These are phyloP conservation scores for Oscheius sp. DNA, from an alignment of 2,888 invertebrate genomes.

Conservation along the genomic window DNA sequence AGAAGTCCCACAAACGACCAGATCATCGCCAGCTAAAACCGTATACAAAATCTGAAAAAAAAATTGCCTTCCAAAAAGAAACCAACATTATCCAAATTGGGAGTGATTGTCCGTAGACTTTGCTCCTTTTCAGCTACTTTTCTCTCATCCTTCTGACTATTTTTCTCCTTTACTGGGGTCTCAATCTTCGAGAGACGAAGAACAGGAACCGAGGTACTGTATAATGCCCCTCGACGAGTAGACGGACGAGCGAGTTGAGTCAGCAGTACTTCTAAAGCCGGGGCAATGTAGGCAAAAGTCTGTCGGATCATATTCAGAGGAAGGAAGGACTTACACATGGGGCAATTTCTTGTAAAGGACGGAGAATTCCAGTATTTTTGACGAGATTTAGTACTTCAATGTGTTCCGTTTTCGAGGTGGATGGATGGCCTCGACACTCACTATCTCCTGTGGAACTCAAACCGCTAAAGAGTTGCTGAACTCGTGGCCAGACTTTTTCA, in stretches of 20 bases:
- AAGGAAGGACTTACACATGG: conserved; percentile 44
- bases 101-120: conserved; percentile 41
- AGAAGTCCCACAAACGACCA: conserved; percentile 57
- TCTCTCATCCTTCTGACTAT: not conserved
- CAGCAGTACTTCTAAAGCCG: conserved; percentile 8
- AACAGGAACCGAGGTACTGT: conserved; percentile 12
- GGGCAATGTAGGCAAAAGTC: conserved; percentile 3
- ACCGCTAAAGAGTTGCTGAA: conserved; percentile 3
- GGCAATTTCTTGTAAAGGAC: conserved; percentile 37
- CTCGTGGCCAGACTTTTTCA: conserved; percentile 9
- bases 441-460: not conserved
- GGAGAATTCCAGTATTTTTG: conserved; percentile 27
- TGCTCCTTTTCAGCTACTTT: conserved; percentile 34
- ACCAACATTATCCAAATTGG: conserved; percentile 45
- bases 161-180: conserved; percentile 23
- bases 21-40: conserved; percentile 55
- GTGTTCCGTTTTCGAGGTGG: not conserved
- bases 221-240: conserved; percentile 21
- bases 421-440: conserved; percentile 27
- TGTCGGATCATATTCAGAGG: not conserved
- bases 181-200: conserved; percentile 24
- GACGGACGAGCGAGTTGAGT: not conserved
- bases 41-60: conserved; percentile 56
- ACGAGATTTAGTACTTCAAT: not conserved
- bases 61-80: not conserved